Base-by-base conservation (phyloP, 2,113 vertebrate genomes). In the Lutjanus erythropterus region DNA sequence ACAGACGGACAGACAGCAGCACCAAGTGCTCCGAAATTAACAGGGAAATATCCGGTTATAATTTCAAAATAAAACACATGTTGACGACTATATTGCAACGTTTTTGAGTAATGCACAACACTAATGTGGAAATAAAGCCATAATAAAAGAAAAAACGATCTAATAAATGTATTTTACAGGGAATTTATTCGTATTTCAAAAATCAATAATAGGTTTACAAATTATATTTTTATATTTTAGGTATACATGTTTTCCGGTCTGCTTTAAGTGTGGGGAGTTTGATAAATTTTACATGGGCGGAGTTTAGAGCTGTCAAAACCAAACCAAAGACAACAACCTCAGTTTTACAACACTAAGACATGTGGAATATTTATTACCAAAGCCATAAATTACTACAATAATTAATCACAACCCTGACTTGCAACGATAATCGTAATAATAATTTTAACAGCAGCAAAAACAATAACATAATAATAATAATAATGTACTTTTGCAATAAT, bases 261-360 rank as follows among this genome's bases (percentile, higher is more conserved):
- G 18, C 41, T 12, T 33, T 15, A 27, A 66, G 1, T 59, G 1
- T 52, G 21, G 25, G 1, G 5, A 62, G 0, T 0, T 66, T 58
- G 44, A 70, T 12, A 21, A 3, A 49, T 46, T 56, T 67, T 27
- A 53, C 1, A 65, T 78, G 29, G 65, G 56, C 29, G 78, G 81
- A 33, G 69, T 44, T 75, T 47, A 27, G 49, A 80, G 29, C 75
- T 88, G 85, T 86, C 78, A 89, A 86, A 77, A 16, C 42, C 37
- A 39, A 9, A 6, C 37, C 44, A 41, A 66, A 67, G 6, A 71
- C 49, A 46, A 18, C 46, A 39, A 31, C 6, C 53, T 18, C 35
- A 41, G 16, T n/a, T 50, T 31, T 1, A 39, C 33, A 18, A 25
- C 12, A 39, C 14, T 4, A 53, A 44, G 41, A 19, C 39, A 62